phyloP scores from a whole-genome alignment of 2,888 invertebrate species.

The Cephus sareptanus region DNA sequence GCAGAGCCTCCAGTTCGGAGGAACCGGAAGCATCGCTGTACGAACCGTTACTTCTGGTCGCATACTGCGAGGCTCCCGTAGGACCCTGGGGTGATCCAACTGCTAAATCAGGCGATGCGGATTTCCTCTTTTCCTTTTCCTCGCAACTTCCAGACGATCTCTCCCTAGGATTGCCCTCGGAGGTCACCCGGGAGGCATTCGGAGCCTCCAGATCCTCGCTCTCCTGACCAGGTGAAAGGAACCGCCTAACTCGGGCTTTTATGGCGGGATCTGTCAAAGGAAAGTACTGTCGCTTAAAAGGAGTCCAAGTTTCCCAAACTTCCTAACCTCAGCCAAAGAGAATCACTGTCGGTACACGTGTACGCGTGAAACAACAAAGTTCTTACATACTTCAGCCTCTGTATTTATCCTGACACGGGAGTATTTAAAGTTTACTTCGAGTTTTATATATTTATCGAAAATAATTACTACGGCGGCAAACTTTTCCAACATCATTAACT shows the following conservation, averaged over 20 bases:
- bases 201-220: conserved; percentile 67
- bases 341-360: neutral
- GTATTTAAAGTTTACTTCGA: neutral
- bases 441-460: neutral
- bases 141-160: conserved; percentile 43
- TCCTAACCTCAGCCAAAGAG: neutral
- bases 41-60: conserved; percentile 71
- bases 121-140: conserved; percentile 43
- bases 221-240: conserved; percentile 72
- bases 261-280: conserved; percentile 82
- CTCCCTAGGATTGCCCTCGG: conserved; percentile 37
- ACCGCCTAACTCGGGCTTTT: conserved; percentile 82
- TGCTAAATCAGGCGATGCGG: conserved; percentile 46
- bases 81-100: conserved; percentile 47
- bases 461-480: neutral
- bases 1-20: conserved; percentile 66
- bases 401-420: neutral
- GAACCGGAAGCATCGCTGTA: conserved; percentile 64
- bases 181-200: conserved; percentile 41
- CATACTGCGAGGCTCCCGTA: conserved; percentile 59
- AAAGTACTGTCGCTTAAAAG: conserved; percentile 3
- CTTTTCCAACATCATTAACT: neutral
- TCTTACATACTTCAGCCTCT: neutral
- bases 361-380: neutral
- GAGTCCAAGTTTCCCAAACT: neutral